These are phyloP conservation scores for Perizoma affinitatum DNA, from an alignment of 2,888 invertebrate genomes.

Conservation along the genomic window DNA sequence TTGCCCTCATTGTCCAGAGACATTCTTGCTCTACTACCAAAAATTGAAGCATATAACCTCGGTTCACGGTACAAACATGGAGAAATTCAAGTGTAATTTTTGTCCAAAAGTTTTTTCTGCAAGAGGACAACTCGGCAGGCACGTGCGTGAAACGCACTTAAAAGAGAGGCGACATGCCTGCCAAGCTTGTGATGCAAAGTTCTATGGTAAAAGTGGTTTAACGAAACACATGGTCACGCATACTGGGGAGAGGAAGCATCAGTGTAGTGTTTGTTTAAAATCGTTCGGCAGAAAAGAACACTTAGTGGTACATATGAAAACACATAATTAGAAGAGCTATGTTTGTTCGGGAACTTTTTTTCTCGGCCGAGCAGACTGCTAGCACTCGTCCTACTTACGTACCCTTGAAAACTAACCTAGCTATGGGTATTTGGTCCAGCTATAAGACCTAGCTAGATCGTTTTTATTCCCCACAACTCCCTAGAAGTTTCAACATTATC, in stretches of 20 bases:
- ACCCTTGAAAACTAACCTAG: too few relatives aligned
- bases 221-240: constrained; percentile 51
- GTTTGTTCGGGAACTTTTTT: too few relatives aligned
- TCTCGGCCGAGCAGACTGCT: too few relatives aligned
- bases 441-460: too few relatives aligned
- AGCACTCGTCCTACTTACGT: too few relatives aligned
- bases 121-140: constrained; percentile 61
- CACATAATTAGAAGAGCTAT: constrained; percentile 6
- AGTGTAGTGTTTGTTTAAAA: constrained; percentile 60
- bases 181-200: constrained; percentile 2
- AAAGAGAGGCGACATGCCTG: constrained; percentile 26
- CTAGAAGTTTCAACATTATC: too few relatives aligned
- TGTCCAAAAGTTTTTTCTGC: constrained; percentile 68
- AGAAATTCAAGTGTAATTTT: constrained; percentile 69
- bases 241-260: constrained; percentile 54
- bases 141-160: constrained; percentile 14
- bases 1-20: constrained; percentile 70
- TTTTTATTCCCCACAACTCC: too few relatives aligned
- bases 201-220: constrained; percentile 9
- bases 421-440: too few relatives aligned
- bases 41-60: constrained; percentile 68
- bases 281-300: constrained; percentile 38
- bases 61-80: constrained; percentile 66
- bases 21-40: constrained; percentile 71
- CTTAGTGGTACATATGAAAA: constrained; percentile 31